phyloP scores from a whole-genome alignment of 1,140 invertebrate genomes.

The Drosophila novamexicana region DNA sequence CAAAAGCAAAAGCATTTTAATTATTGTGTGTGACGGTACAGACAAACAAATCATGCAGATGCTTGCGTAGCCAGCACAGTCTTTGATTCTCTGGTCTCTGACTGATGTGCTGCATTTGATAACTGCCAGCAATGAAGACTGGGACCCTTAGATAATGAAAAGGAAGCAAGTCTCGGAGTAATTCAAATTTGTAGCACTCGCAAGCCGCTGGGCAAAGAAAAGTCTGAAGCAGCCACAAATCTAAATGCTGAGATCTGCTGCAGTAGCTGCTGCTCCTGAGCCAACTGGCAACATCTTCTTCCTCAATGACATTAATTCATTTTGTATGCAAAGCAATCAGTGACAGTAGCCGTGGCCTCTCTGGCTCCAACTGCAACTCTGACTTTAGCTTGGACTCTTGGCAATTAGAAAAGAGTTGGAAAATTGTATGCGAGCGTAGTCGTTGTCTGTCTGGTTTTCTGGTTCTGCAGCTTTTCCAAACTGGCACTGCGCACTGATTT shows the following conservation, averaged over 20 bases:
- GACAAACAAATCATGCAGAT: constrained; percentile 37
- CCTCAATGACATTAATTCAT: constrained; percentile 83
- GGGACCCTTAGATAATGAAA: constrained; percentile 79
- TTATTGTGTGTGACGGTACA: constrained; percentile 73
- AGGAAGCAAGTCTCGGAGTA: constrained; percentile 56
- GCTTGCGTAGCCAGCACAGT: not conserved
- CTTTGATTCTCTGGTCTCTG: constrained; percentile 20
- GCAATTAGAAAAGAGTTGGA: constrained; percentile 83
- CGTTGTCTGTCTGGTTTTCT: constrained; percentile 27
- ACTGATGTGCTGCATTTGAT: constrained; percentile 78
- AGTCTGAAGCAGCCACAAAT: constrained; percentile 9
- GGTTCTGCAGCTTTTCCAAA: constrained; percentile 59
- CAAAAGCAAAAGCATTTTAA: constrained; percentile 66
- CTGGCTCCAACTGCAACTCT: constrained; percentile 14
- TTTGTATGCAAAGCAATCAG: constrained; percentile 82
- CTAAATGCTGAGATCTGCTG: constrained; percentile 25
- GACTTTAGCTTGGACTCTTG: constrained; percentile 46
- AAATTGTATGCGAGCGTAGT: constrained; percentile 71
- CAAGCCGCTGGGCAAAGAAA: constrained; percentile 39
- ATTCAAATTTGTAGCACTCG: constrained; percentile 72
- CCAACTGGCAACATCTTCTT: constrained; percentile 76
- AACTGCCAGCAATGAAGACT: constrained; percentile 70
- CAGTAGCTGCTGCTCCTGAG: constrained; percentile 44
- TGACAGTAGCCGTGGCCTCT: constrained; percentile 56
- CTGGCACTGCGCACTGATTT: constrained; percentile 76